Evolutionary conservation across 2,797 vertebrate species (phyloP).

Genomic region (Acipenser oxyrinchus): DNA sequence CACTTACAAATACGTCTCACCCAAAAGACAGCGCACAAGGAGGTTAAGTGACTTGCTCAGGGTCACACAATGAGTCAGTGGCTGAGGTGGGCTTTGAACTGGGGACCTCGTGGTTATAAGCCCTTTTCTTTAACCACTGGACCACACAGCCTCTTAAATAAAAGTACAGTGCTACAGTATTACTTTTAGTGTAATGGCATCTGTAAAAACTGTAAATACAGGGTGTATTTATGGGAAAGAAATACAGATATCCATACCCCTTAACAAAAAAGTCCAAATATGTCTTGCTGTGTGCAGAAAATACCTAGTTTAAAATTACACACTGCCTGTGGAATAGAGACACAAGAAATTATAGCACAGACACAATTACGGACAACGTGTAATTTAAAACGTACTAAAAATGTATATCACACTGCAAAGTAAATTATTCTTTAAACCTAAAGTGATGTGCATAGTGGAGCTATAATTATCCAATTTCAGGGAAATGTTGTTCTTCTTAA

Average conservation of each 20-base stretch:
- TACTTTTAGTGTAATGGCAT: no score
- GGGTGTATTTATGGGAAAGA: no score
- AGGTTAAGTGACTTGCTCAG: no score
- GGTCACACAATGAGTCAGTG: no score
- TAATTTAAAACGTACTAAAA: constrained; percentile 85
- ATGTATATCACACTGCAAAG: constrained; percentile 77
- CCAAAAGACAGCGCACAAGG: no score
- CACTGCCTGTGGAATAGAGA: constrained; percentile 77
- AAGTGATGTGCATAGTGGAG: constrained; percentile 77
- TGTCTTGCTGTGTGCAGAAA: constrained; percentile 66
- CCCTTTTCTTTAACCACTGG: no score
- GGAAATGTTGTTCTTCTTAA: constrained; percentile 80
- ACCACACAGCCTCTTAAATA: no score
- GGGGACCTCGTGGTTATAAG: no score
- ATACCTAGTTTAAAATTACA: constrained; percentile 81
- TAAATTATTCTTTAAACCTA: constrained; percentile 77
- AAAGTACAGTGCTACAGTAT: no score
- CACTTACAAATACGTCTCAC: no score
- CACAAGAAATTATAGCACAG: constrained; percentile 82
- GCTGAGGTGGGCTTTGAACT: no score
- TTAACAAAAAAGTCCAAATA: constrained; percentile 50
- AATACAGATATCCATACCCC: neutral
- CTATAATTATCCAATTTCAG: constrained; percentile 84
- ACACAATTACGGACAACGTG: constrained; percentile 81
- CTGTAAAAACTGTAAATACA: no score